Evolutionary conservation across 2,888 invertebrate species (phyloP), one percentile per base, ranked within the genome.

Genomic region (Drosophila austrosaltans): DNA sequence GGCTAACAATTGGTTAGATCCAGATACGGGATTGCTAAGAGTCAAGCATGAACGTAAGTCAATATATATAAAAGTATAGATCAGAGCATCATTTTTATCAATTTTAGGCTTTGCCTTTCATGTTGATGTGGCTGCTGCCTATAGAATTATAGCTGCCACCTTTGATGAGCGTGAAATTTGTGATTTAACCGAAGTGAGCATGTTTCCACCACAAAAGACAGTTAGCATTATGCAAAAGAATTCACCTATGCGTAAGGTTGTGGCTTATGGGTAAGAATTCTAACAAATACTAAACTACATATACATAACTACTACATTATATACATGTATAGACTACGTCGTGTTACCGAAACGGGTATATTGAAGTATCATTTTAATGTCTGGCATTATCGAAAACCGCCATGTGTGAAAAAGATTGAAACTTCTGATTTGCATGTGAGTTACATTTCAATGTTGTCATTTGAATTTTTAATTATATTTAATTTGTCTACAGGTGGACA

Each of bases 101-200:
- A 48, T 48, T 12, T 3, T 48, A 92, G 95, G 94, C 2, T 96
- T 94, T 85, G 96, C 96, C 0, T 95, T 95, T 90, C 95, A 95
- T 82, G 94, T 95, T 3, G 96, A 96, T 90, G 94, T 94, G 0
- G 94, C 94, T 0, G 94, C 94, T 0, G 95, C 95, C 1, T 96
- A 96, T 90, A 94, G 95, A 72, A 94, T 95, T 28, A 95, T 96
- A 87, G 93, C 93, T 61, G 93, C 93, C 28, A 94, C 94, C 0
- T 96, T 95, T 82, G 93, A 92, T 0, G 95, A 95, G 83, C 93
- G 94, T 58, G 94, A 95, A 89, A 94, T 95, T 63, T 96, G 96
- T 78, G 95, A 96, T 72, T 92, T 95, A 1, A 93, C 94, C 0
- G 95, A 95, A 90, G 93, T 95, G 8, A 93, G 93, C 73, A 91